Conservation (phyloP, 1,140 invertebrate genomes). For the Brachionus asplanchnoidis region DNA sequence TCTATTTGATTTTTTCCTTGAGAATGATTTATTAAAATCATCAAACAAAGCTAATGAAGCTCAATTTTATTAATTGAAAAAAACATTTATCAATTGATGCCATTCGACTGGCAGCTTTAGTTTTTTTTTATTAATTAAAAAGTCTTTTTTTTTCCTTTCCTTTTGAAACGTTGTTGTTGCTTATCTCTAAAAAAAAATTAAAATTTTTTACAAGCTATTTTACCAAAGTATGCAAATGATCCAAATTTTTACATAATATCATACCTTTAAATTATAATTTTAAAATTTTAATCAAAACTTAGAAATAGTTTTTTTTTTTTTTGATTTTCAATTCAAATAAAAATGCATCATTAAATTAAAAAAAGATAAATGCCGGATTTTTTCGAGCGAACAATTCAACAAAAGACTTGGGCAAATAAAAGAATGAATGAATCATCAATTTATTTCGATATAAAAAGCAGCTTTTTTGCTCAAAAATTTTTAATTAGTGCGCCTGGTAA, state of each 20-base stretch:
- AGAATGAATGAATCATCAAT: neutral
- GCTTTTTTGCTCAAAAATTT: neutral
- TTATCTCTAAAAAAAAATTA: neutral
- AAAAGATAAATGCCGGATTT: neutral
- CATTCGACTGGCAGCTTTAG: neutral
- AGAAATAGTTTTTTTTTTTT: neutral
- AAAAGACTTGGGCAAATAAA: neutral
- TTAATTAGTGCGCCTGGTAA: neutral
- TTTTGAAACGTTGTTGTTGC: neutral
- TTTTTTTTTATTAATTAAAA: neutral
- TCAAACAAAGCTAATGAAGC: neutral
- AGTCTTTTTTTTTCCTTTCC: neutral
- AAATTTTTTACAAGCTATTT: neutral
- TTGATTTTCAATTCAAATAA: neutral
- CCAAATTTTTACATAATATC: neutral
- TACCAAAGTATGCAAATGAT: neutral
- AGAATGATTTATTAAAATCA: neutral
- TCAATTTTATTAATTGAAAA: neutral
- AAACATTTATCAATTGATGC: neutral
- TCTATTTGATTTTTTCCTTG: neutral
- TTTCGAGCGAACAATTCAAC: neutral
- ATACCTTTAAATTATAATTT: constrained; percentile 28
- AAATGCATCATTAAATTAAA: neutral
- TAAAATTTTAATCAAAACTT: neutral
- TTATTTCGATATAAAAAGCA: neutral